Evolutionary conservation across 2,797 vertebrate species (phyloP).

Genomic region (Erethizon dorsatum): DNA sequence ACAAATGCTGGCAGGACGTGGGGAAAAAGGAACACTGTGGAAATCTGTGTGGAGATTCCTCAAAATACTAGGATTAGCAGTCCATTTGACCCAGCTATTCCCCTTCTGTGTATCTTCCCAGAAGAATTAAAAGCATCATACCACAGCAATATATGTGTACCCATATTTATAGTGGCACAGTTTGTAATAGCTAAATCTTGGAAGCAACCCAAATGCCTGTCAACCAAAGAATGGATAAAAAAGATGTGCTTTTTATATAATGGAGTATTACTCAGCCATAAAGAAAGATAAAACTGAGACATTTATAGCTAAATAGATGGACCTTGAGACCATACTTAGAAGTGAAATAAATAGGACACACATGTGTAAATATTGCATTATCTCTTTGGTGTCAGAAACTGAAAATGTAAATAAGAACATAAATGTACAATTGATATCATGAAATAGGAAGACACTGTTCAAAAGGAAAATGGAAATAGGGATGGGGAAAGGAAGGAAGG

Average conservation of each 20-base stretch:
- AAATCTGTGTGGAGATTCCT: neutral
- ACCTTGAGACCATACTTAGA: neutral
- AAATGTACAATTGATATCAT: neutral
- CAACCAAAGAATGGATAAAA: neutral
- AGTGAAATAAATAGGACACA: neutral
- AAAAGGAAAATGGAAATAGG: neutral
- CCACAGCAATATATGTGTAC: neutral
- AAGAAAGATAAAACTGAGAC: neutral
- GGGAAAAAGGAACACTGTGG: neutral
- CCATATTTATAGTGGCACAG: neutral
- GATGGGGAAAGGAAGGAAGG: neutral
- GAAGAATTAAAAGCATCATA: neutral
- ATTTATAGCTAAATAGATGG: neutral
- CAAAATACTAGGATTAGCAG: neutral
- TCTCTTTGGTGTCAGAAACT: neutral
- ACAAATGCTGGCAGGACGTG: neutral
- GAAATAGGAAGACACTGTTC: neutral
- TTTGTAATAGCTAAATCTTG: neutral
- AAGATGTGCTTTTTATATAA: neutral
- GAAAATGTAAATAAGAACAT: neutral
- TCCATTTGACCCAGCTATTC: neutral
- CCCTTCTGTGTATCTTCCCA: neutral
- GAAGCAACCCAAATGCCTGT: neutral
- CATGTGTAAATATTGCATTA: neutral
- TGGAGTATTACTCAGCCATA: neutral